phyloP scores from a whole-genome alignment of 2,113 vertebrate species.

The Mormoops blainvillei region DNA sequence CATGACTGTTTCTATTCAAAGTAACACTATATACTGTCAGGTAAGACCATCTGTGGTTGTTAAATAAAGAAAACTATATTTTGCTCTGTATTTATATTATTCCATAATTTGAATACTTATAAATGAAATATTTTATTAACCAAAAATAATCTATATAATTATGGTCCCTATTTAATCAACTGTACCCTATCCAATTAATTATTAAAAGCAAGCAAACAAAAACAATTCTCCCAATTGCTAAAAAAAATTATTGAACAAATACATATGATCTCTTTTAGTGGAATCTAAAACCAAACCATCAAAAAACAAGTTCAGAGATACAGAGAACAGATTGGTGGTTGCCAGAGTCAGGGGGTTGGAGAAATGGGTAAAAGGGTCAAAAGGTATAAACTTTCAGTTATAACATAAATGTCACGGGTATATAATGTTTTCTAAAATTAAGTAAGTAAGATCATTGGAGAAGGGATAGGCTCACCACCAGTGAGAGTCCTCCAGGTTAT shows the following conservation, averaged over 20 bases:
- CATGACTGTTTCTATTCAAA: not conserved
- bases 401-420: not conserved
- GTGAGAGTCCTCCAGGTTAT: not conserved
- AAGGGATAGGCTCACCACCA: not conserved
- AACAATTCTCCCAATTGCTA: not conserved
- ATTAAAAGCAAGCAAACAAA: not conserved
- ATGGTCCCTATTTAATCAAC: not conserved
- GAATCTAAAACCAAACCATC: not conserved
- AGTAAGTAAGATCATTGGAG: not conserved
- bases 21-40: not conserved
- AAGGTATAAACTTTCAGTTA: not conserved
- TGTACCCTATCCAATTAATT: not conserved
- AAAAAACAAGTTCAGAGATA: not conserved
- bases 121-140: not conserved
- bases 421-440: no score
- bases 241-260: not conserved
- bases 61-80: not conserved
- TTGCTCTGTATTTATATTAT: not conserved
- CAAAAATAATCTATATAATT: not conserved
- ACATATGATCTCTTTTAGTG: not conserved
- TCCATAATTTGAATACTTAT: not conserved
- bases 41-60: not conserved
- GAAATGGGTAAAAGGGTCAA: not conserved
- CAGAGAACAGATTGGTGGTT: not conserved
- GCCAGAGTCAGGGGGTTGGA: not conserved